Conservation (phyloP, 2,113 vertebrate genomes). For the Microtus pennsylvanicus region DNA sequence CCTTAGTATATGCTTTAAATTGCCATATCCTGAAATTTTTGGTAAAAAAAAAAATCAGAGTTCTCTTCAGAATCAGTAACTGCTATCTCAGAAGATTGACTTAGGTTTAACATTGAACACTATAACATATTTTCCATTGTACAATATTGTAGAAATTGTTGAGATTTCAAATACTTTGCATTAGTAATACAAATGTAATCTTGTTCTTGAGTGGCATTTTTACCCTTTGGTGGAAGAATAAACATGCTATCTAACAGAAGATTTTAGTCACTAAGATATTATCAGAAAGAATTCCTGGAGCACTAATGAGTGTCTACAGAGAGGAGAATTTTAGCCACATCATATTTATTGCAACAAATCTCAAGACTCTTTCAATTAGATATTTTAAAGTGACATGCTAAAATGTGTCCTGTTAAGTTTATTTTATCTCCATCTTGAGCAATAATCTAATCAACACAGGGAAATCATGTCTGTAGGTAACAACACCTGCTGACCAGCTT, state of each 20-base stretch:
- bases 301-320: not conserved
- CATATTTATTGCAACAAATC: not conserved
- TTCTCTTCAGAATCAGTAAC: not conserved
- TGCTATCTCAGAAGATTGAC: not conserved
- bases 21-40: not conserved
- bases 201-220: not conserved
- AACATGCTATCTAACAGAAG: not conserved
- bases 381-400: slow-evolving; percentile 18
- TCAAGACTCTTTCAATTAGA: slow-evolving; percentile 43
- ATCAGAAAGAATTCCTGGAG: not conserved
- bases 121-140: not conserved
- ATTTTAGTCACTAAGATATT: not conserved
- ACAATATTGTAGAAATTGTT: not conserved
- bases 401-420: not conserved
- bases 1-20: not conserved
- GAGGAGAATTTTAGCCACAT: not conserved
- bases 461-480: slow-evolving; percentile 11
- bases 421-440: slow-evolving; percentile 39
- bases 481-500: slow-evolving; percentile 53
- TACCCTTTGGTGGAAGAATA: not conserved
- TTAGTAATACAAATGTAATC: not conserved
- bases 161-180: not conserved
- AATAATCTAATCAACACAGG: not conserved
- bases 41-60: not conserved
- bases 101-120: not conserved